Evolutionary conservation across 2,113 vertebrate species (phyloP).

Genomic region (Helogale parvula): DNA sequence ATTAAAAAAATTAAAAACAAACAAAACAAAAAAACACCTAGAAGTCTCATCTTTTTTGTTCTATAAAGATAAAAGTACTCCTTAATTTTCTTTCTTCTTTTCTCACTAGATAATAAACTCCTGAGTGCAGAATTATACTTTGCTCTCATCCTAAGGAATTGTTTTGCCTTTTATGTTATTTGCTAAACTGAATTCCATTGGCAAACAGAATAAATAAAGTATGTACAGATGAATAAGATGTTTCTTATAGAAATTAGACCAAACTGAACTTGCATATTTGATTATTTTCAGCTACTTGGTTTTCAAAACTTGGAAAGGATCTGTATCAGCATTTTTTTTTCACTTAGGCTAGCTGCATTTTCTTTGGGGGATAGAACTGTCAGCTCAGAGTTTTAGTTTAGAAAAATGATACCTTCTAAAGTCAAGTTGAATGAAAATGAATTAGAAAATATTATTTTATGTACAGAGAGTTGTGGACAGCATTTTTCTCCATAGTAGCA

Average conservation of each 20-base stretch:
- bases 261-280: neutral
- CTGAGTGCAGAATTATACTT: neutral
- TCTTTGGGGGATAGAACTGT: neutral
- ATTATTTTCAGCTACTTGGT: slow-evolving; percentile 16
- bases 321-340: neutral
- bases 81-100: neutral
- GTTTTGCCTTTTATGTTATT: neutral
- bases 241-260: neutral
- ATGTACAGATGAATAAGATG: neutral
- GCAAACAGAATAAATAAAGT: neutral
- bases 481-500: neutral
- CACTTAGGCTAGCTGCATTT: neutral
- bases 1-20: no score
- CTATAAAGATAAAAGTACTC: neutral
- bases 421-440: slow-evolving; percentile 51
- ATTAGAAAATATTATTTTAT: slow-evolving; percentile 37
- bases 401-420: slow-evolving; percentile 25
- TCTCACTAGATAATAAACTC: neutral
- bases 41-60: neutral
- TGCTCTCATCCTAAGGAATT: neutral
- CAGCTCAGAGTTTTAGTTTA: neutral
- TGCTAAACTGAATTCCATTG: slow-evolving; percentile 15
- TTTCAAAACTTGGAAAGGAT: neutral
- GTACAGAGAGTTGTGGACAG: neutral
- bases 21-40: neutral